Evolutionary conservation across 2,888 invertebrate genomes (phyloP).

Genomic region (Drosophila sordidapex): DNA sequence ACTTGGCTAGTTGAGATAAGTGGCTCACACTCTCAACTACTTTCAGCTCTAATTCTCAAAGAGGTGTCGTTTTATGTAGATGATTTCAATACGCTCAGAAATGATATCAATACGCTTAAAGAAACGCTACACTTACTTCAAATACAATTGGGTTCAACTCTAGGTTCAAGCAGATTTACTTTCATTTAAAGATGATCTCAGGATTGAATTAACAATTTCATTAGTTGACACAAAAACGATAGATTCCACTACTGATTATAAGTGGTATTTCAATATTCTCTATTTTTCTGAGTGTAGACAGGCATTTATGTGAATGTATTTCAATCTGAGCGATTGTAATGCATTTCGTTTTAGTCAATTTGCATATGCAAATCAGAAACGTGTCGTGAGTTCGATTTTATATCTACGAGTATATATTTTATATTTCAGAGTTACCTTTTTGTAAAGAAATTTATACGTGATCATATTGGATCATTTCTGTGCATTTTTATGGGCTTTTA

Average conservation of each 20-base stretch:
- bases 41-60: neutral
- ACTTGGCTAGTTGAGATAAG: slow-evolving; percentile 78
- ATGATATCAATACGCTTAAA: neutral
- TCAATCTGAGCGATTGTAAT: slow-evolving; percentile 56
- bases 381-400: slow-evolving; percentile 32
- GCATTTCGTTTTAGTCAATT: slow-evolving; percentile 43
- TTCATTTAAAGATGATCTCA: neutral
- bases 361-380: slow-evolving; percentile 63
- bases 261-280: neutral
- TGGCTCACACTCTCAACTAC: slow-evolving; percentile 36
- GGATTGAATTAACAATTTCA: neutral
- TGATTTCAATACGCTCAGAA: slow-evolving; percentile 4
- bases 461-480: slow-evolving; percentile 27
- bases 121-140: neutral
- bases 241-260: neutral
- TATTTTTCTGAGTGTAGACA: slow-evolving; percentile 19
- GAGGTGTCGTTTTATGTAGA: slow-evolving; percentile 55
- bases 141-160: neutral
- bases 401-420: slow-evolving; percentile 16
- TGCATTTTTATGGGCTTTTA: slow-evolving; percentile 57
- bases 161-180: neutral
- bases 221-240: neutral
- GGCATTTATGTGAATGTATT: slow-evolving; percentile 39
- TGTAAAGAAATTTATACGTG: slow-evolving; percentile 26
- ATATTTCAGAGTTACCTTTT: slow-evolving; percentile 24